Evolutionary conservation across 2,797 vertebrate species (phyloP), one percentile per base, ranked within the genome.

Genomic region (Hirundo rustica): DNA sequence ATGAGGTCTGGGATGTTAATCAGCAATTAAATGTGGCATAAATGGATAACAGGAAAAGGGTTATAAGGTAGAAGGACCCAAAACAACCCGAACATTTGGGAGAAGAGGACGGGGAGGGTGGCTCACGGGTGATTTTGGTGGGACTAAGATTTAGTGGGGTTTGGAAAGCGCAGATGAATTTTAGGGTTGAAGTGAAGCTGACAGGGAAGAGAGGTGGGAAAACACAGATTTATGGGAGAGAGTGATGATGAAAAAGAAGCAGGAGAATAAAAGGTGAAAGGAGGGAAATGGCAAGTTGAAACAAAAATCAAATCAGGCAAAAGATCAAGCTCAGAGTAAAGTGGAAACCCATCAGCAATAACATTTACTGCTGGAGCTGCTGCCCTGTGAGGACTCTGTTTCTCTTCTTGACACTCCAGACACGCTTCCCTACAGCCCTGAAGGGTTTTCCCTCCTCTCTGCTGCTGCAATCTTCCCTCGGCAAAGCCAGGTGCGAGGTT

Each of bases 401-500:
- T 36, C 34, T 9, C 65, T 61, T 14, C 4, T 47, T 57, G 53
- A 45, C 32, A 5, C 67, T 57, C 47, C 48, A 75, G 27, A 26
- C 26, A 5, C 22, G 0, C 21, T 53, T 18, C 50, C 65, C 60
- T 40, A 0, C 40, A 7, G 11, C 8, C 65, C 54, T 34, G 76
- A 15, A 14, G 58, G 21, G 22, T 1, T 73, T 53, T 53, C 20
- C 12, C 21, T 74, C n/a, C 32, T 45, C 26, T 29, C 16, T n/a
- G 25, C 36, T 53, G 3, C 15, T 45, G 26, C 34, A 53, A 0
- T 47, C 14, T 54, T 16, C 48, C 25, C 64, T 36, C 2, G 0
- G 23, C 50, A 5, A 3, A 30, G 45, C 3, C 40, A 0, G 5
- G 1, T 21, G 45, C 2, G 32, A 25, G 48, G 16, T 38, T 5